Evolutionary conservation across 2,888 invertebrate genomes (phyloP), one percentile per base, ranked within the genome.

Genomic region (Cerceris rybyensis): DNA sequence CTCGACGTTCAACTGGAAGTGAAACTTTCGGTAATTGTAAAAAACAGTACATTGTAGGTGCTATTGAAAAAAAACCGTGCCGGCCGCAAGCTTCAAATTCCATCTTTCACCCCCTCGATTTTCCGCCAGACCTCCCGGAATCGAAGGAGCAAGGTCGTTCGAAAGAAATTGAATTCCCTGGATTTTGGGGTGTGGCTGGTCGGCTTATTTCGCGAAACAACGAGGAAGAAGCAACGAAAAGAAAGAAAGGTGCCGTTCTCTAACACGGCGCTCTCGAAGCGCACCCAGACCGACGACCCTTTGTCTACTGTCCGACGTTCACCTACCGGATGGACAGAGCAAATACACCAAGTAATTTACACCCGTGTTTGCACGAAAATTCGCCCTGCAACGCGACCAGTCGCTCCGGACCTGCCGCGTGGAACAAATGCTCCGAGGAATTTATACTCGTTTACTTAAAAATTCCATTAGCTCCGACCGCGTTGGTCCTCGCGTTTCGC

Each of bases 391-490:
- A 75, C 52, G 66, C 68, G 57, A 39, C 39, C 64, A 41, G 59
- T 65, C 65, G 63, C 52, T 46, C 52, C 71, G 73, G 39, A 63
- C 57, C 73, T 59, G 58, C 52, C 66, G 57, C 71, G 46, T 57
- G 60, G 61, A 72, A 72, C 78, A 72, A 81, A 78, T 68, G 72
- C 63, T 68, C 57, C 75, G 72, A 75, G 82, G 75, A 85, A 85
- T 85, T 85, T 75, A 67, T 60, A 59, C 73, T 16, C 74, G 81
- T 85, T 83, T 81, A 72, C 83, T 85, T 80, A 85, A 85, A 85
- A 85, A 85, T 85, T 85, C 86, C 86, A 85, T 85, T 85, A 85
- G 74, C 59, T 68, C 58, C 61, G 28, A 4, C 28, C 28, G 61
- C 58, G 65, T 52, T 42, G 78, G 58, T 52, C 68, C 65, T 70